These are phyloP conservation scores for Allacma fusca DNA, from an alignment of 2,888 invertebrate genomes.

Conservation along the genomic window DNA sequence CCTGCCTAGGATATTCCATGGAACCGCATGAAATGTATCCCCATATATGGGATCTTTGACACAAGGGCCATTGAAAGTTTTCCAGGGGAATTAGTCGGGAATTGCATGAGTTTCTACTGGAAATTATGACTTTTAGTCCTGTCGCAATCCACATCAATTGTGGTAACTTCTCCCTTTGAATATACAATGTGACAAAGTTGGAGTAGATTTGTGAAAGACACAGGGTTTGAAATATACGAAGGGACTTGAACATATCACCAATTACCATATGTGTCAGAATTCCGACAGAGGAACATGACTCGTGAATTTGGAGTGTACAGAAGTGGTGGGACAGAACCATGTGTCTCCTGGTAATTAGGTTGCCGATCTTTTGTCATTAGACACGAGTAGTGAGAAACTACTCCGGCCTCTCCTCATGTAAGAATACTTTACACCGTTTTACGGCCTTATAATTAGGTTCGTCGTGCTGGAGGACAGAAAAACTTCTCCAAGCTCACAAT, in stretches of 20 bases:
- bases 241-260: conserved; percentile 28
- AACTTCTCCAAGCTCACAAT: background rate
- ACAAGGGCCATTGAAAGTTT: too few relatives aligned
- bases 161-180: too few relatives aligned
- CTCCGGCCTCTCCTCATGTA: background rate
- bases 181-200: too few relatives aligned
- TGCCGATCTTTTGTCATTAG: conserved; percentile 50
- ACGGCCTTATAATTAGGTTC: conserved; percentile 27
- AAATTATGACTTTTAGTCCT: too few relatives aligned
- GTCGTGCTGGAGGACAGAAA: background rate
- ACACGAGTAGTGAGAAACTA: conserved; percentile 34
- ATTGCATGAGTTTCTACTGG: too few relatives aligned
- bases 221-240: too few relatives aligned
- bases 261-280: conserved; percentile 21
- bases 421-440: conserved; percentile 30
- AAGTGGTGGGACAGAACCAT: conserved; percentile 35
- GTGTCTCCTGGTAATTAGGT: conserved; percentile 48
- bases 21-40: too few relatives aligned
- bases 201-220: too few relatives aligned
- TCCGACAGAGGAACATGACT: background rate
- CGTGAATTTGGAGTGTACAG: background rate
- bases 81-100: too few relatives aligned
- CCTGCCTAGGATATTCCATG: too few relatives aligned
- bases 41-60: too few relatives aligned
- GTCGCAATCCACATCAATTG: too few relatives aligned